These are phyloP conservation scores for Syngnathoides biaculeatus DNA, from an alignment of 2,113 vertebrate species.

Conservation along the genomic window DNA sequence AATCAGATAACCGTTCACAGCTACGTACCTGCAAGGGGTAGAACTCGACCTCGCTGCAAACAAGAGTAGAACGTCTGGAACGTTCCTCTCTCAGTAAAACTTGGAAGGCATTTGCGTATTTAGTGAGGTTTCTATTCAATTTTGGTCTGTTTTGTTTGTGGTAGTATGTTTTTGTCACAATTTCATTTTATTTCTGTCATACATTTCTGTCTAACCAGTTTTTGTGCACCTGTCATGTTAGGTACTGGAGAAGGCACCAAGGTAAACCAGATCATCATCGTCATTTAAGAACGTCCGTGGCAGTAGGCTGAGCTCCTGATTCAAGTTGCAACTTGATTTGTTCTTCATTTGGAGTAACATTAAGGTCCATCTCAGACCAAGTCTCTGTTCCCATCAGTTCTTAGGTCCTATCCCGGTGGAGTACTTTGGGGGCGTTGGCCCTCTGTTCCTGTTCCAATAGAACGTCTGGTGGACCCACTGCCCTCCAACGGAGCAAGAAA, in stretches of 20 bases:
- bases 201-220: neutral
- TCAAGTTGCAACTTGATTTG: neutral
- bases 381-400: neutral
- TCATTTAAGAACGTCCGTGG: too few relatives aligned
- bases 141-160: constrained; percentile 8
- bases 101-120: neutral
- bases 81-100: neutral
- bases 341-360: neutral
- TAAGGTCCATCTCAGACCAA: neutral
- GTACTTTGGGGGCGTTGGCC: neutral
- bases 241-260: neutral
- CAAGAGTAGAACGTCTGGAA: neutral
- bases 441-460: neutral
- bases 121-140: constrained; percentile 10
- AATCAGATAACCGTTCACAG: neutral
- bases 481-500: too few relatives aligned
- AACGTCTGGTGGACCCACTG: too few relatives aligned
- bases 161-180: too few relatives aligned
- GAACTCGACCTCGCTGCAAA: neutral
- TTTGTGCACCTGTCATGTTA: too few relatives aligned
- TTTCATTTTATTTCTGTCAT: neutral
- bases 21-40: neutral
- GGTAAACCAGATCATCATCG: too few relatives aligned
- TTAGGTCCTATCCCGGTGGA: neutral
- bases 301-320: neutral